phyloP scores from a whole-genome alignment of 2,888 invertebrate genomes.

The Macroteleia sp. region DNA sequence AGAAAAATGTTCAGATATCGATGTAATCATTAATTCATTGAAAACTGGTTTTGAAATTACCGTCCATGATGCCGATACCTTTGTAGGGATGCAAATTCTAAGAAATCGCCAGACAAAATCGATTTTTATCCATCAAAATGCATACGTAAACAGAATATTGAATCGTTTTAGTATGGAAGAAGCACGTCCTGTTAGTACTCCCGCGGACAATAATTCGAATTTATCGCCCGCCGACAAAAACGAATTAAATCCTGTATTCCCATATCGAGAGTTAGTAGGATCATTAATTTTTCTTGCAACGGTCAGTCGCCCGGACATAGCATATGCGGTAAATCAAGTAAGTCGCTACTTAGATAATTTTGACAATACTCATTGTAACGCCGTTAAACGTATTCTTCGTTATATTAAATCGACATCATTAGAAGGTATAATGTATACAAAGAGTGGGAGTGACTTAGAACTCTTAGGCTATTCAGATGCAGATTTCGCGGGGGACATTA shows the following conservation, averaged over 20 bases:
- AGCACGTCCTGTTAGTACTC: not conserved
- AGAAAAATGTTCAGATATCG: not conserved
- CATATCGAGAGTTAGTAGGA: not conserved
- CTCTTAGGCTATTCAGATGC: not conserved
- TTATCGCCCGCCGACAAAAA: not conserved
- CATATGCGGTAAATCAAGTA: not conserved
- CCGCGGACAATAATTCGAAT: not conserved
- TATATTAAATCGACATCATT: not conserved
- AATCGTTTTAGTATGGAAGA: not conserved
- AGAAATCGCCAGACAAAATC: constrained; percentile 15
- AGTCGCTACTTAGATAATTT: not conserved
- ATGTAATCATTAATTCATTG: not conserved
- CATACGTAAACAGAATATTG: not conserved
- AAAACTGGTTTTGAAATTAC: not conserved
- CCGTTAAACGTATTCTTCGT: not conserved
- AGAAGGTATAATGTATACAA: not conserved
- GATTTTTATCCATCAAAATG: constrained; percentile 43
- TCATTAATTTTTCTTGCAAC: not conserved
- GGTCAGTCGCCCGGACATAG: not conserved
- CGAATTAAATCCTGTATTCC: not conserved
- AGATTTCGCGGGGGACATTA: not conserved
- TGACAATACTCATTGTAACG: not conserved
- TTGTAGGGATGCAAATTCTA: constrained; percentile 41
- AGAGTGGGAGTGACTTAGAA: no score
- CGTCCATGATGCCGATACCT: not conserved